These are phyloP conservation scores for Babyrousa celebensis DNA, from an alignment of 2,797 vertebrate species.

Conservation along the genomic window DNA sequence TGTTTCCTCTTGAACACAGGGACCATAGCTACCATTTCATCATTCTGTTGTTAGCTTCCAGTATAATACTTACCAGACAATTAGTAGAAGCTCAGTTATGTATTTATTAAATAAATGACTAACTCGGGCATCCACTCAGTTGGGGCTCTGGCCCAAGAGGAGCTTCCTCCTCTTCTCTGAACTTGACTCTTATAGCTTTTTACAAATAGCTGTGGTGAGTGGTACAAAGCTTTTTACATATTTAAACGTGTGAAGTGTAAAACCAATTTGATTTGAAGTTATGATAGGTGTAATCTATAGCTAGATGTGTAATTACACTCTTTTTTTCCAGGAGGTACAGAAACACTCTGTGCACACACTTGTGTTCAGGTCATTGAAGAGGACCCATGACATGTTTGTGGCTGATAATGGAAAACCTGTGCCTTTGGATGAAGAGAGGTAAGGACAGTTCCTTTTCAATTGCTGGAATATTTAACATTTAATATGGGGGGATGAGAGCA, in stretches of 20 bases:
- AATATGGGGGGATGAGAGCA: neutral
- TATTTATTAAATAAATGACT: neutral
- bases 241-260: neutral
- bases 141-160: neutral
- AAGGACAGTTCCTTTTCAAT: slow-evolving; percentile 3
- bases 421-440: slow-evolving; percentile 96
- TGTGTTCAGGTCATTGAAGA: slow-evolving; percentile 98
- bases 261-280: neutral
- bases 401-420: slow-evolving; percentile 97
- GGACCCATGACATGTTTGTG: slow-evolving; percentile 99
- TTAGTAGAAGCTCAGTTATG: neutral
- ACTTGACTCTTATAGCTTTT: neutral
- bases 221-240: neutral
- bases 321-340: slow-evolving; percentile 95
- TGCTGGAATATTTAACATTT: neutral
- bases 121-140: neutral
- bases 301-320: neutral
- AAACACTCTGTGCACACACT: slow-evolving; percentile 99
- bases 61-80: neutral
- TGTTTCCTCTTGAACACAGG: neutral
- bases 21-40: neutral
- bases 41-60: neutral
- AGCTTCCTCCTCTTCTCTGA: neutral
- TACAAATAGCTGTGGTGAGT: slow-evolving; percentile 3
- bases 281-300: neutral